phyloP scores from a whole-genome alignment of 2,797 vertebrate species.

The Molossus alvarezi region DNA sequence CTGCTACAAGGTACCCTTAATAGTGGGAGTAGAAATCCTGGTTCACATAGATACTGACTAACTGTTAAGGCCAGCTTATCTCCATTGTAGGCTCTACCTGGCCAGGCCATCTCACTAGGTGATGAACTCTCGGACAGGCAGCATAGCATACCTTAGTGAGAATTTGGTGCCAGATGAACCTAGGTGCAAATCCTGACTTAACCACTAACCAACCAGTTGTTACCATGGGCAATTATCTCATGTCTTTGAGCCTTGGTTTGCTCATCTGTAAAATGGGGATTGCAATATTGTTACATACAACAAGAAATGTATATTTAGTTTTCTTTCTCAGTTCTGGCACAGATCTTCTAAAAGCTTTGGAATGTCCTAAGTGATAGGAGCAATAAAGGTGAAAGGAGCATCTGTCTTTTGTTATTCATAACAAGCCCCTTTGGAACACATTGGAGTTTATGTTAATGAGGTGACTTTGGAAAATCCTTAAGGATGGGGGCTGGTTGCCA shows the following conservation, averaged over 20 bases:
- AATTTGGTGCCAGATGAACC: neutral
- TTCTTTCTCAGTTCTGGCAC: neutral
- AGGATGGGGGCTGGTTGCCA: neutral
- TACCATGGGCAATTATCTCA: neutral
- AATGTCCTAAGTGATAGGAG: neutral
- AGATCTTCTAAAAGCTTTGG: neutral
- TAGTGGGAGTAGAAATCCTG: neutral
- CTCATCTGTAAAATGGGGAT: neutral
- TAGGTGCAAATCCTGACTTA: neutral
- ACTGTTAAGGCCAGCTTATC: neutral
- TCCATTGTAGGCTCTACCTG: neutral
- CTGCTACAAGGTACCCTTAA: neutral
- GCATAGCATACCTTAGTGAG: neutral
- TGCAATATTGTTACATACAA: neutral
- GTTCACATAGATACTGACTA: neutral
- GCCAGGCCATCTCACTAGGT: neutral
- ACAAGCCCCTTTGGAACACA: neutral
- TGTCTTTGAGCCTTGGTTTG: constrained; percentile 1
- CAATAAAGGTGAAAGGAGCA: neutral
- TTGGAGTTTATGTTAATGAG: neutral
- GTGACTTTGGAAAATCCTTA: neutral
- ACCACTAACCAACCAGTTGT: neutral
- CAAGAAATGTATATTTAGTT: neutral
- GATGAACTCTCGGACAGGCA: neutral
- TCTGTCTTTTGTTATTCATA: neutral